Evolutionary conservation across 2,113 vertebrate species (phyloP).

Genomic region (Callionymus lyra): DNA sequence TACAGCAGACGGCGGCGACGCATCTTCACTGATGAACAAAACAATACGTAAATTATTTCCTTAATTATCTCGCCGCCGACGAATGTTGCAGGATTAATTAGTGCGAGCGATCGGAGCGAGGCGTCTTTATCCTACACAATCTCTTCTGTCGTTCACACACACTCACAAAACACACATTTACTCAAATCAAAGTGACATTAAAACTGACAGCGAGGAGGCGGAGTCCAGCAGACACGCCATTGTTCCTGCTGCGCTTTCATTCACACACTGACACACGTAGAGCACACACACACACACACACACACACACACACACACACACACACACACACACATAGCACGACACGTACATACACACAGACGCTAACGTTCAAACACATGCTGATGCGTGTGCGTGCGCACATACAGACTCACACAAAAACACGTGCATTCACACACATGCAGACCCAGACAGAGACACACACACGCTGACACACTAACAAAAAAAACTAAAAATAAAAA

Average conservation of each 20-base stretch:
- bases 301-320: conserved; percentile 1
- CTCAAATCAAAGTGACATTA: conserved; percentile 56
- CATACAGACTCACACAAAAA: too few species aligned
- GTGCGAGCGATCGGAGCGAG: conserved; percentile 29
- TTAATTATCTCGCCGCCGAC: conserved; percentile 64
- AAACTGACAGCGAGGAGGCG: conserved; percentile 39
- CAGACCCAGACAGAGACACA: too few species aligned
- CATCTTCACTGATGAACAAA: conserved; percentile 50
- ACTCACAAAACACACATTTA: conserved; percentile 57
- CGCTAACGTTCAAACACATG: too few species aligned
- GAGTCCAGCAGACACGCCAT: conserved; percentile 49
- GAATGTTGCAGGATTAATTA: conserved; percentile 67
- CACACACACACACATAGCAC: neutral
- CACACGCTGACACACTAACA: too few species aligned
- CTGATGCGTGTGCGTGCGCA: too few species aligned
- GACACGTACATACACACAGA: neutral
- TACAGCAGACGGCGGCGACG: conserved; percentile 53
- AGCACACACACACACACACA: neutral
- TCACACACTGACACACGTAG: conserved; percentile 3
- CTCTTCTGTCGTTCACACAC: conserved; percentile 53
- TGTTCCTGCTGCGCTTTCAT: conserved; percentile 11
- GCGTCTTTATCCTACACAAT: conserved; percentile 50
- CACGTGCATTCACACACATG: too few species aligned
- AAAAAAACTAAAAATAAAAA: too few species aligned
- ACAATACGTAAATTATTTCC: conserved; percentile 61